Conservation (phyloP, 2,113 vertebrate genomes). For the Morone chrysops region DNA sequence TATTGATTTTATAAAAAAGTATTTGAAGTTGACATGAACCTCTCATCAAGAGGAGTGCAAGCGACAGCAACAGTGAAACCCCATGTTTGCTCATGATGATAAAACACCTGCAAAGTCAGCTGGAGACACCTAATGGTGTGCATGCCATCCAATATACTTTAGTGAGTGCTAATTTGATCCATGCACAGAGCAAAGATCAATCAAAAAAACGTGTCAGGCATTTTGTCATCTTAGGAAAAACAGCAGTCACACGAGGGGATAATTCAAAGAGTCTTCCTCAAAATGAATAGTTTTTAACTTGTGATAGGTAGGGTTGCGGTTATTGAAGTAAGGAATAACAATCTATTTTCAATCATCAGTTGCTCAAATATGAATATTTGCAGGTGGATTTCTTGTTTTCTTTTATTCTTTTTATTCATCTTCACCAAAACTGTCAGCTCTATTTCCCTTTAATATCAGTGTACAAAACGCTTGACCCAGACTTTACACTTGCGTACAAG, state of each 20-base stretch:
- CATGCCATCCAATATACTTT: conserved; percentile 1
- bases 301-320: background rate
- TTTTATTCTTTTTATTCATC: background rate
- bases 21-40: background rate
- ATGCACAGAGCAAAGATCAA: background rate
- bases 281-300: background rate
- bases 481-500: background rate
- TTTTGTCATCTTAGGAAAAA: background rate
- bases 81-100: conserved; percentile 10
- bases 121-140: conserved; percentile 58
- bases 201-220: background rate
- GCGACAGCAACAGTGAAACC: conserved; percentile 14
- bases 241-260: background rate
- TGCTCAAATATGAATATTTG: background rate
- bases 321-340: background rate
- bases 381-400: background rate
- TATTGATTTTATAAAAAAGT: background rate
- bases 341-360: background rate
- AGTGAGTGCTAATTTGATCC: conserved; percentile 9
- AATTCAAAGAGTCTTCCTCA: background rate
- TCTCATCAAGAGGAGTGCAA: background rate
- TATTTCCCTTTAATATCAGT: background rate
- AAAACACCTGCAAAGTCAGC: conserved; percentile 60
- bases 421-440: background rate
- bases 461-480: background rate